These are phyloP conservation scores for Drosophila ercepeae DNA, from an alignment of 1,140 invertebrate genomes.

Conservation along the genomic window DNA sequence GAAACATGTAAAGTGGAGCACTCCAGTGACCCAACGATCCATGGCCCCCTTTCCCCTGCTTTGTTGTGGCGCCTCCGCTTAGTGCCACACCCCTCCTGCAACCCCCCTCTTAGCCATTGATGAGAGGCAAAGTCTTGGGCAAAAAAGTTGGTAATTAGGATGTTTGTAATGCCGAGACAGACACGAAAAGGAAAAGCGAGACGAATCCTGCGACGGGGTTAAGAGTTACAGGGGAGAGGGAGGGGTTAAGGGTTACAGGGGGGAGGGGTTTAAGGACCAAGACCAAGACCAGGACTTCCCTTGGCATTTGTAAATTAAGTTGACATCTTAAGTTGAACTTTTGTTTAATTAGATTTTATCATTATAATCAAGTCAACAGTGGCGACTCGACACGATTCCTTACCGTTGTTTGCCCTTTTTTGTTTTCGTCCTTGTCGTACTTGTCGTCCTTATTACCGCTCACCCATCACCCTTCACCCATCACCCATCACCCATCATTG, in stretches of 20 bases:
- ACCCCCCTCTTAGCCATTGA: slow-evolving; percentile 26
- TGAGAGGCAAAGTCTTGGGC: slow-evolving; percentile 47
- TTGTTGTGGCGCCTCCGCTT: too few species aligned
- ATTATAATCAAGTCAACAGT: slow-evolving; percentile 75
- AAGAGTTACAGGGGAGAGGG: slow-evolving; percentile 2
- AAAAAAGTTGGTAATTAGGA: slow-evolving; percentile 82
- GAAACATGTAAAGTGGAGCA: slow-evolving; percentile 79
- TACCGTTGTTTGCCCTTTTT: slow-evolving; percentile 23
- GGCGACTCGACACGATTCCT: slow-evolving; percentile 28
- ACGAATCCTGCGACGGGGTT: not conserved
- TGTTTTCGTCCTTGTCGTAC: not conserved
- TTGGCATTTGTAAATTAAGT: slow-evolving; percentile 69
- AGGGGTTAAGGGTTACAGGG: slow-evolving; percentile 1
- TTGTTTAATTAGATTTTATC: slow-evolving; percentile 82
- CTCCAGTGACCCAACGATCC: slow-evolving; percentile 72
- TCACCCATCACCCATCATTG: not conserved
- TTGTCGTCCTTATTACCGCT: too few species aligned
- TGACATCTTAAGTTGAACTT: slow-evolving; percentile 77
- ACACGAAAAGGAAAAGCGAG: not conserved
- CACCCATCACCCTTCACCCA: too few species aligned
- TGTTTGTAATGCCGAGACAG: slow-evolving; percentile 65
- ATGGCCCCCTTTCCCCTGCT: slow-evolving; percentile 9
- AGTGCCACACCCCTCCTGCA: not conserved
- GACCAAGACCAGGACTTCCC: not conserved
- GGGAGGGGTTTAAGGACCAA: not conserved